Percentiles rank a stretch among this genome's conserved stretches.
Evolutionary conservation across 2,113 vertebrate genomes (phyloP).

Genomic region (Pyrgilauda ruficollis): DNA sequence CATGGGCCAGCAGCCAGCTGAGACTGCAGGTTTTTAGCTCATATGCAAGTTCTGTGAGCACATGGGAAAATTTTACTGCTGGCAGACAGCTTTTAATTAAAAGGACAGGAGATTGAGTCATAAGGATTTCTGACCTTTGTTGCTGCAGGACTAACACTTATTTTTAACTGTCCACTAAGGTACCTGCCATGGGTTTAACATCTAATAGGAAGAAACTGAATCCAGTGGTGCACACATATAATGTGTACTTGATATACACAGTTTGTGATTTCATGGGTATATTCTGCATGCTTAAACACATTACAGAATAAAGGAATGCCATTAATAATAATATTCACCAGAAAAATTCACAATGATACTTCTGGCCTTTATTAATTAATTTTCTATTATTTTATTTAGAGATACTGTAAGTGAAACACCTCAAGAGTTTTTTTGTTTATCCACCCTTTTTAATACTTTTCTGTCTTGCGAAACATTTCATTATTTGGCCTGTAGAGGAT

Average conservation of each 20-base stretch:
- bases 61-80: not conserved
- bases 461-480: not conserved
- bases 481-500: not conserved
- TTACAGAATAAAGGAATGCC: not conserved
- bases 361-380: not conserved
- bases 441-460: not conserved
- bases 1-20: not conserved
- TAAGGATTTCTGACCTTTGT: not conserved
- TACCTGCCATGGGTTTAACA: not conserved
- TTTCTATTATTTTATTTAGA: not conserved
- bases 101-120: not conserved
- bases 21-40: constrained; percentile 14
- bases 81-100: constrained; percentile 13
- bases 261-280: not conserved
- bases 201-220: not conserved
- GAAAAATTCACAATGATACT: not conserved
- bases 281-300: not conserved
- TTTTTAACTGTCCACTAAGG: not conserved
- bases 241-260: not conserved
- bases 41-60: not conserved
- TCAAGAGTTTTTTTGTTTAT: not conserved
- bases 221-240: not conserved
- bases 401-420: not conserved
- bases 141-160: not conserved
- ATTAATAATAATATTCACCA: not conserved